Percentiles rank a stretch among this genome's conserved stretches.
Conservation (phyloP, 2,797 vertebrate species). For the Trematomus bernacchii region DNA sequence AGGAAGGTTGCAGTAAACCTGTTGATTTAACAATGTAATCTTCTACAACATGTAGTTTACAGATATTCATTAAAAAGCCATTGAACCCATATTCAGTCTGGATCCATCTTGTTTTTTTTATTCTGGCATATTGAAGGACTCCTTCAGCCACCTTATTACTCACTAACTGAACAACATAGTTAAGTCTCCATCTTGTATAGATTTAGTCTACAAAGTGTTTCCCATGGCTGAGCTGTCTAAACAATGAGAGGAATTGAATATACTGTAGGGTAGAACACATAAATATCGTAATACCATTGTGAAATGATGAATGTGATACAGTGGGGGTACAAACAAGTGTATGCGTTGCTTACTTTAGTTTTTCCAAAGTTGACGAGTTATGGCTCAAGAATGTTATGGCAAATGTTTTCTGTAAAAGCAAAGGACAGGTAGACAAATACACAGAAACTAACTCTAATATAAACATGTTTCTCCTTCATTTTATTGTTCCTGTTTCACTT, state of each 20-base stretch:
- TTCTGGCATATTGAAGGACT: constrained; percentile 54
- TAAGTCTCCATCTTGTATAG: constrained; percentile 63
- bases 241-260: constrained; percentile 66
- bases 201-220: constrained; percentile 70
- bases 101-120: constrained; percentile 32
- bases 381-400: constrained; percentile 29
- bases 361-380: constrained; percentile 50
- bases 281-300: constrained; percentile 56
- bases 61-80: neutral
- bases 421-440: constrained; percentile 28
- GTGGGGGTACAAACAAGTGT: constrained; percentile 44
- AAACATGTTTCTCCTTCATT: neutral
- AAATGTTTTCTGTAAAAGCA: constrained; percentile 12
- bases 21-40: neutral
- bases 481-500: neutral
- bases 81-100: constrained; percentile 32
- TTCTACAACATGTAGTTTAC: neutral
- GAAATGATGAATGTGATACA: constrained; percentile 59
- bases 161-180: constrained; percentile 44
- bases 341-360: constrained; percentile 55
- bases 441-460: constrained; percentile 13
- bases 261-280: constrained; percentile 53
- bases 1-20: neutral
- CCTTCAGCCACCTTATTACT: constrained; percentile 53
- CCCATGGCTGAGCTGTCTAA: constrained; percentile 70